phyloP scores from a whole-genome alignment of 1,140 invertebrate species.

The Scaptomyza montana region DNA sequence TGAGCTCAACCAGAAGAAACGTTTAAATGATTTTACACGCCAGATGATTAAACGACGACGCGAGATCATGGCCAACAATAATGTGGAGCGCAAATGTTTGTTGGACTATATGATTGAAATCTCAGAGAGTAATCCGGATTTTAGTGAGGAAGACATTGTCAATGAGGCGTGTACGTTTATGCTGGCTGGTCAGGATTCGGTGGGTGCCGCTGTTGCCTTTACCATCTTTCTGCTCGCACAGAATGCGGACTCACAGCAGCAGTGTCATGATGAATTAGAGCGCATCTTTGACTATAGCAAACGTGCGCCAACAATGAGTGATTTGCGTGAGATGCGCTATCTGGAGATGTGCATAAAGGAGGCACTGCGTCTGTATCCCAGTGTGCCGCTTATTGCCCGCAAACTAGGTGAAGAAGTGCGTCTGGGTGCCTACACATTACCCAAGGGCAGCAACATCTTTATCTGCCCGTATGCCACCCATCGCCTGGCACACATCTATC shows the following conservation, averaged over 20 bases:
- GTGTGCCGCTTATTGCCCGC: constrained; percentile 87
- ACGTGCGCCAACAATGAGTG: constrained; percentile 85
- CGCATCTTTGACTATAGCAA: constrained; percentile 84
- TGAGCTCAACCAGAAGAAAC: constrained; percentile 85
- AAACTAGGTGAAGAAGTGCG: constrained; percentile 85
- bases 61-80: constrained; percentile 59
- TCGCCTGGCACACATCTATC: constrained; percentile 86
- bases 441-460: constrained; percentile 83
- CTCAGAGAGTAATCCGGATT: constrained; percentile 85
- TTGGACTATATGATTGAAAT: constrained; percentile 90
- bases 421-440: constrained; percentile 83
- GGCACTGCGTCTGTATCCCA: constrained; percentile 87
- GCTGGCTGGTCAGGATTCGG: constrained; percentile 92
- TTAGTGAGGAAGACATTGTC: constrained; percentile 88
- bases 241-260: constrained; percentile 87
- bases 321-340: constrained; percentile 87
- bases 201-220: constrained; percentile 86
- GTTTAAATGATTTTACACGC: constrained; percentile 87
- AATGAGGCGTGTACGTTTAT: constrained; percentile 90
- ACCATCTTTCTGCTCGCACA: constrained; percentile 86
- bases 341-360: constrained; percentile 89
- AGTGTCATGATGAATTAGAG: constrained; percentile 86
- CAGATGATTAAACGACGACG: constrained; percentile 77
- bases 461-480: constrained; percentile 87
- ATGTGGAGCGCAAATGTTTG: constrained; percentile 45